These are phyloP conservation scores for Desmophyllum pertusum DNA, from an alignment of 92 coral and sea anemone genomes.

Conservation along the genomic window DNA sequence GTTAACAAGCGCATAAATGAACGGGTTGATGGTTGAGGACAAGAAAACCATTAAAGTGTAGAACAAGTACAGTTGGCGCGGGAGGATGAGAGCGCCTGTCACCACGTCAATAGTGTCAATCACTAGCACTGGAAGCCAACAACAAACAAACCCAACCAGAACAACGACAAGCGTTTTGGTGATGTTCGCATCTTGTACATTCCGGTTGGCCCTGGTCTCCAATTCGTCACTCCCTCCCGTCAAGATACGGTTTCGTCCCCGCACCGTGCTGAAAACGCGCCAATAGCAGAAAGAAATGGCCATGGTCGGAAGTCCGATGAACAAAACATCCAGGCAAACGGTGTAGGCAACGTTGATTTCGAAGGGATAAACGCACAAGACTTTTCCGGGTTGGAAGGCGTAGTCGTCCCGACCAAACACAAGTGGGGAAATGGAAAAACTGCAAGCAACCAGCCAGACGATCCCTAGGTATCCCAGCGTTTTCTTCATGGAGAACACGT, in stretches of 20 bases:
- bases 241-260: conserved; percentile 20
- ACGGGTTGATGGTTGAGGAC: conserved; percentile 51
- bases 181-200: conserved; percentile 44
- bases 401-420: conserved; percentile 30
- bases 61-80: conserved; percentile 53
- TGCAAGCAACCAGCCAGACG: conserved; percentile 29
- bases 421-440: conserved; percentile 25
- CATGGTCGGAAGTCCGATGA: conserved; percentile 36
- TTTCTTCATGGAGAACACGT: conserved; percentile 27
- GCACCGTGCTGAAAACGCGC: conserved; percentile 34
- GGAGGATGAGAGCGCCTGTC: conserved; percentile 45
- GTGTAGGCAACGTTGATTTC: conserved; percentile 52
- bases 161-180: conserved; percentile 38
- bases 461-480: conserved; percentile 29
- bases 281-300: conserved; percentile 32
- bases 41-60: conserved; percentile 40
- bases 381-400: conserved; percentile 50
- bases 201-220: neutral
- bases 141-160: conserved; percentile 39
- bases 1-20: conserved; percentile 42
- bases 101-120: conserved; percentile 40
- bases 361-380: conserved; percentile 46
- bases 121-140: conserved; percentile 48
- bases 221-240: conserved; percentile 6
- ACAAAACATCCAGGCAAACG: conserved; percentile 27